These are phyloP conservation scores for Drosophila pseudotakahashii DNA, from an alignment of 2,888 invertebrate species.

Conservation along the genomic window DNA sequence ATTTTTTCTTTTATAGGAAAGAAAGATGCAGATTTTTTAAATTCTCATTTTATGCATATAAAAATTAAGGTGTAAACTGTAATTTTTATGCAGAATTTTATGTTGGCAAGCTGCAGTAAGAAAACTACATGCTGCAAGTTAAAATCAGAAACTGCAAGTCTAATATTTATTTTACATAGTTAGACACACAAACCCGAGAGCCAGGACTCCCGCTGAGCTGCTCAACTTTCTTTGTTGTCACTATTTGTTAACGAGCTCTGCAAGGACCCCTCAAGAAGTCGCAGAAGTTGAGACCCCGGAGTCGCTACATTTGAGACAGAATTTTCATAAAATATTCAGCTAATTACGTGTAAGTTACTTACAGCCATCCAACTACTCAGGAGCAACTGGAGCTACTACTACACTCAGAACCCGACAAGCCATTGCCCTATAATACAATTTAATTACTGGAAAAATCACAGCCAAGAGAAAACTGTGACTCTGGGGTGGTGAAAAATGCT, in stretches of 20 bases:
- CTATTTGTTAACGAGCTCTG: constrained; percentile 16
- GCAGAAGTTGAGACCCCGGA: background rate
- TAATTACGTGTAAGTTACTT: constrained; percentile 71
- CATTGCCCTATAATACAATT: constrained; percentile 65
- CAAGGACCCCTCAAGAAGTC: constrained; percentile 3
- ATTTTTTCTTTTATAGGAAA: background rate
- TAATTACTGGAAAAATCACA: constrained; percentile 76
- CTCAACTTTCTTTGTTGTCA: constrained; percentile 32
- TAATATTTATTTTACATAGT: constrained; percentile 16
- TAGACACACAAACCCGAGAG: constrained; percentile 1
- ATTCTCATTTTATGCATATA: too few species aligned
- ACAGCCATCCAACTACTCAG: constrained; percentile 42
- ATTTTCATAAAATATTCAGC: constrained; percentile 74
- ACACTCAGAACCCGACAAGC: constrained; percentile 14
- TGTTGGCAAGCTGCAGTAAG: background rate
- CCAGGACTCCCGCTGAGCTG: constrained; percentile 5
- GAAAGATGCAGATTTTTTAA: background rate
- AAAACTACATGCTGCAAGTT: background rate
- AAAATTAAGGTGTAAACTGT: background rate
- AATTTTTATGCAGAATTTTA: background rate
- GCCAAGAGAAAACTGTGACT: constrained; percentile 11
- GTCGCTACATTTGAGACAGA: constrained; percentile 21
- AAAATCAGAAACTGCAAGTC: constrained; percentile 2
- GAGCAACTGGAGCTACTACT: constrained; percentile 15
- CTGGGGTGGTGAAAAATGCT: constrained; percentile 6